Evolutionary conservation across 2,888 invertebrate genomes (phyloP).

Genomic region (Apamea sordens): DNA sequence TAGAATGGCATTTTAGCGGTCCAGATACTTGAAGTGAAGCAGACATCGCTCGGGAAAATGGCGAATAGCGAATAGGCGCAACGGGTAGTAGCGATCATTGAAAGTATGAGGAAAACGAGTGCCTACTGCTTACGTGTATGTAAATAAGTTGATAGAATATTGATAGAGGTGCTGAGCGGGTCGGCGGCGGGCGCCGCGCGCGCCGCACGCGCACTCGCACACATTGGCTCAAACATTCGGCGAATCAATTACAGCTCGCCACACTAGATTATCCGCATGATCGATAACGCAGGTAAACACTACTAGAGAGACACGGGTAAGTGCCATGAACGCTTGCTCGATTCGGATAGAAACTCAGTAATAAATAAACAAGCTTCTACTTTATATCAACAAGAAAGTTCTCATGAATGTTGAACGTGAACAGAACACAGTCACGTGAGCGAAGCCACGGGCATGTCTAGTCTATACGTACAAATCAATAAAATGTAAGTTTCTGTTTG

Average conservation of each 20-base stretch:
- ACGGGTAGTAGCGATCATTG: neutral
- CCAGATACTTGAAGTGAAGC: neutral
- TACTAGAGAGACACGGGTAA: neutral
- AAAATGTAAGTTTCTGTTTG: too few relatives aligned
- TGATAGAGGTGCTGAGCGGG: neutral
- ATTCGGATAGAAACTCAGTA: neutral
- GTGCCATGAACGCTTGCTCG: neutral
- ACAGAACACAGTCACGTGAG: neutral
- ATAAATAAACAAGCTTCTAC: neutral
- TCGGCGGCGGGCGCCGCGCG: neutral
- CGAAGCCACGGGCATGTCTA: neutral
- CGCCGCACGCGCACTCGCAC: slow-evolving; percentile 4
- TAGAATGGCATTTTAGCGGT: neutral
- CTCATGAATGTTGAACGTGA: neutral
- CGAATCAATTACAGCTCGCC: slow-evolving; percentile 52
- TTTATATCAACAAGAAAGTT: neutral
- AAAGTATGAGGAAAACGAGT: neutral
- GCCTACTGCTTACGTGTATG: neutral
- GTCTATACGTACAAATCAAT: too few relatives aligned
- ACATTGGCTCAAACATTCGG: slow-evolving; percentile 5
- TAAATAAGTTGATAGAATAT: slow-evolving; percentile 10
- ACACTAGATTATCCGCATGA: slow-evolving; percentile 49
- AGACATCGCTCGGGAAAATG: neutral
- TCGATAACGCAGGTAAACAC: slow-evolving; percentile 48
- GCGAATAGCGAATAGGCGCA: neutral